These are phyloP conservation scores for Thryonomys swinderianus DNA, from an alignment of 2,113 vertebrate genomes.

Conservation along the genomic window DNA sequence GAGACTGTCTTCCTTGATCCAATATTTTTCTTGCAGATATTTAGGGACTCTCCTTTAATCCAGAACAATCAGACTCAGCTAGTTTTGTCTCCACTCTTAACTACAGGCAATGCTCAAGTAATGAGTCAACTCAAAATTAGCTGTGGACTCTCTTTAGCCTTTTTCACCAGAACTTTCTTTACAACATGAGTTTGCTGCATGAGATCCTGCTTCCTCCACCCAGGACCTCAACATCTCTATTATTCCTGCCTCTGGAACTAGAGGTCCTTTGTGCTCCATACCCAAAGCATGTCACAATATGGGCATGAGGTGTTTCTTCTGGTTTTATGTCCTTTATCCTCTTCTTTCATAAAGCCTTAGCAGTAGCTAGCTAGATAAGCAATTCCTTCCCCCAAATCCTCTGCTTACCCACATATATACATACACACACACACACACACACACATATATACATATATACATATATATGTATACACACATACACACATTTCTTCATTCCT, in stretches of 20 bases:
- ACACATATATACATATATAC: neutral
- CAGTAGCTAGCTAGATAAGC: neutral
- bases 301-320: neutral
- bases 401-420: neutral
- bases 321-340: neutral
- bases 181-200: neutral
- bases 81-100: neutral
- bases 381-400: neutral
- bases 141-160: neutral
- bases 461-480: neutral
- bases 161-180: neutral
- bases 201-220: neutral
- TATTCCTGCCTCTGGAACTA: neutral
- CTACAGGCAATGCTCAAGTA: neutral
- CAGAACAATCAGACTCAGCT: conserved; percentile 14
- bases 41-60: conserved; percentile 29
- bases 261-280: neutral
- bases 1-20: conserved; percentile 46
- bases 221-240: neutral
- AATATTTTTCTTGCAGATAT: conserved; percentile 24
- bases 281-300: neutral
- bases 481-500: conserved; percentile 14
- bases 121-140: neutral
- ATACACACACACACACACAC: neutral
- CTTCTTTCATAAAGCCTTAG: neutral